A percentile compares a stretch with the other conserved stretches of the same genome.
Evolutionary conservation across 2,888 invertebrate species (phyloP).

Genomic region (Reticulitermes lucifugus): DNA sequence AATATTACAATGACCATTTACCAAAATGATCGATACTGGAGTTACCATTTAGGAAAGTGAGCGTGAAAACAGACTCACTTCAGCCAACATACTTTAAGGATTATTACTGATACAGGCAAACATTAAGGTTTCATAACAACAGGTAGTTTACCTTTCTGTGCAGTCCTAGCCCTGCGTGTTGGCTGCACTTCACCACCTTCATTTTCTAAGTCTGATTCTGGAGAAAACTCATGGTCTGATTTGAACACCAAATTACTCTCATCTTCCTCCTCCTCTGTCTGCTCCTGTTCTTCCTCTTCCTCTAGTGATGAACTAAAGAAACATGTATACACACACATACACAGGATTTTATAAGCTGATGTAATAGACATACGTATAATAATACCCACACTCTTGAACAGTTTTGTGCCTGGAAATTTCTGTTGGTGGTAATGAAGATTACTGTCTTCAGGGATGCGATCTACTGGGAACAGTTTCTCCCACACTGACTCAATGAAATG

Average conservation of each 20-base stretch:
- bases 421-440: too few species aligned
- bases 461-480: too few species aligned
- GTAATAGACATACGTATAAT: background rate
- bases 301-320: conserved; percentile 56
- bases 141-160: conserved; percentile 74
- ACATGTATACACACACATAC: background rate
- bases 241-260: conserved; percentile 69
- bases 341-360: background rate
- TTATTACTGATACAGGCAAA: too few species aligned
- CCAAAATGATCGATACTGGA: too few species aligned
- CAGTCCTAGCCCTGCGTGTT: conserved; percentile 84
- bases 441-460: too few species aligned
- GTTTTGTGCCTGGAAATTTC: too few species aligned
- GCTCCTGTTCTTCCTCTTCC: conserved; percentile 63
- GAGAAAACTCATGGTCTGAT: conserved; percentile 94
- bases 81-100: too few species aligned
- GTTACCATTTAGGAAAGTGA: too few species aligned
- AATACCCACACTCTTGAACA: background rate
- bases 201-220: conserved; percentile 86
- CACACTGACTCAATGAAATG: too few species aligned
- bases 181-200: conserved; percentile 77
- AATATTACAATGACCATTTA: too few species aligned
- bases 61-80: too few species aligned
- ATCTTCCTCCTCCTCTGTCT: conserved; percentile 64
- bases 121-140: too few species aligned